Conservation (phyloP, 2,113 vertebrate genomes). For the Anseranas semipalmata region DNA sequence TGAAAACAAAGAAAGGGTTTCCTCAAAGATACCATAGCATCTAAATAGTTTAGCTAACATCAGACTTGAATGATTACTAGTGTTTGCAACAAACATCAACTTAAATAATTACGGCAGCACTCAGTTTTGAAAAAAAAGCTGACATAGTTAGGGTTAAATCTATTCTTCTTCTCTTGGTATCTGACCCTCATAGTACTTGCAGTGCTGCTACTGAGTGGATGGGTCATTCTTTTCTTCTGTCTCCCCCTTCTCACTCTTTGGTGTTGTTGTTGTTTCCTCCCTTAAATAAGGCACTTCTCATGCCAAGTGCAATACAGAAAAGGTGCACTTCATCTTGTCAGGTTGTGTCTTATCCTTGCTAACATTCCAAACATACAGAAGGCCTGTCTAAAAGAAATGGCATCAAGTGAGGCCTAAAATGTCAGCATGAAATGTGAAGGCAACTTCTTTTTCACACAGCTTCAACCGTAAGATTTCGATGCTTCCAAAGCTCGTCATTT, state of each 20-base stretch:
- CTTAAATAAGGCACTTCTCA: neutral
- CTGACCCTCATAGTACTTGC: neutral
- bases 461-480: neutral
- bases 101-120: neutral
- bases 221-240: neutral
- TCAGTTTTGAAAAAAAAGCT: neutral
- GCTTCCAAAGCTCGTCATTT: neutral
- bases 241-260: too few species aligned
- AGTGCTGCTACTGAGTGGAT: neutral
- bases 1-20: neutral
- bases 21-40: neutral
- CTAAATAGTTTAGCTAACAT: neutral
- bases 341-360: neutral
- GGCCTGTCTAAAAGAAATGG: neutral
- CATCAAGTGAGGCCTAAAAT: neutral
- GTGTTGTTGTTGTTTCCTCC: too few species aligned
- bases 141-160: neutral
- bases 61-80: neutral
- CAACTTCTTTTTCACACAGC: neutral
- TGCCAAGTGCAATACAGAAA: neutral
- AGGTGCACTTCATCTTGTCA: neutral
- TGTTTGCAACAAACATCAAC: neutral
- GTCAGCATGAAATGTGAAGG: constrained; percentile 12
- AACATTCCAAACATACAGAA: neutral
- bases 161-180: neutral